phyloP scores from a whole-genome alignment of 2,797 vertebrate species.

The Uromys caudimaculatus region DNA sequence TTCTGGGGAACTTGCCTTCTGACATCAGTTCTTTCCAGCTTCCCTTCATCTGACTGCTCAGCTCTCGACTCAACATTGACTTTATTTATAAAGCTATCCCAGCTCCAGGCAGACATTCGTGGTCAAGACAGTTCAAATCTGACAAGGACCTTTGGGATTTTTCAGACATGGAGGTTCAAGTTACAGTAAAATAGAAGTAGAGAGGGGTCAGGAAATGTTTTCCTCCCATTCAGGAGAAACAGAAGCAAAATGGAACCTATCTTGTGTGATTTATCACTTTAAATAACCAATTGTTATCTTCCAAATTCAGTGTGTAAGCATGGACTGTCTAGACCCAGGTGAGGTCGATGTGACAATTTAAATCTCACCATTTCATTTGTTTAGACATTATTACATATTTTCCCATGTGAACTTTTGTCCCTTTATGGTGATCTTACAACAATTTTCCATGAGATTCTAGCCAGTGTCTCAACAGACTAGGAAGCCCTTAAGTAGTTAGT shows the following conservation, averaged over 20 bases:
- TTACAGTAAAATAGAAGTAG: neutral
- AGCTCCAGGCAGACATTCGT: neutral
- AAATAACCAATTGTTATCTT: neutral
- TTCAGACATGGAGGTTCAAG: neutral
- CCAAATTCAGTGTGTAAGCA: neutral
- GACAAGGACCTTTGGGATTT: neutral
- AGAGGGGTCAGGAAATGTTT: neutral
- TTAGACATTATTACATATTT: slow-evolving; percentile 18
- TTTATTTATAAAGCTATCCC: neutral
- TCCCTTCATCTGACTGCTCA: neutral
- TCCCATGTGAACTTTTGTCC: neutral
- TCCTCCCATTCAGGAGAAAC: neutral
- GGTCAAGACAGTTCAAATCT: neutral
- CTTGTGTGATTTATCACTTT: neutral
- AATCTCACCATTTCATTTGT: slow-evolving; percentile 24
- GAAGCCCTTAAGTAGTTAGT: slow-evolving; percentile 37
- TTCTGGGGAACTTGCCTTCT: neutral
- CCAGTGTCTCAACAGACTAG: neutral
- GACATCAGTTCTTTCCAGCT: neutral
- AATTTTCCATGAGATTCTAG: slow-evolving; percentile 6
- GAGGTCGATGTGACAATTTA: neutral
- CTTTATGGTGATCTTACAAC: neutral
- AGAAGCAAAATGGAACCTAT: neutral
- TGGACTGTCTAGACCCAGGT: neutral
- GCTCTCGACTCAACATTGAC: neutral